phyloP scores from a whole-genome alignment of 2,797 vertebrate genomes.

The Falco novaeseelandiae region DNA sequence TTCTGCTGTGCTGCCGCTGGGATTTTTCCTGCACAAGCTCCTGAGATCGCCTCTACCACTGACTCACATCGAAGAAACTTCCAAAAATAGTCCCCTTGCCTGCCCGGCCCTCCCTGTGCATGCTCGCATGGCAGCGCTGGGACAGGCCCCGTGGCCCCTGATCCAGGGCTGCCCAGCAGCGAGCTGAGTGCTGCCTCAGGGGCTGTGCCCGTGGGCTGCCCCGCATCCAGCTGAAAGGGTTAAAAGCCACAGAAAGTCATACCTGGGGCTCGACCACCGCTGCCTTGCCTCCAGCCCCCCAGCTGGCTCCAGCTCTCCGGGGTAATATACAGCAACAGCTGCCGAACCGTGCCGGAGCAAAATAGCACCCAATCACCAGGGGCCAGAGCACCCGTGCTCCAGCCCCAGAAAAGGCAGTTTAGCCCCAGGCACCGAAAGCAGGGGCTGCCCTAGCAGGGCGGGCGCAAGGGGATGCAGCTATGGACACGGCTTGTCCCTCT shows the following conservation, averaged over 20 bases:
- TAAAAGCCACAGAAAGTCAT: not conserved
- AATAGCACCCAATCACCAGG: conserved; percentile 67
- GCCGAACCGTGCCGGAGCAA: conserved; percentile 41
- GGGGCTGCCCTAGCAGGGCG: not conserved
- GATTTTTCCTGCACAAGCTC: not conserved
- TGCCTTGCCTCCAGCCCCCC: not conserved
- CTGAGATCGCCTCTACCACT: not conserved
- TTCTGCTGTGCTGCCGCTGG: not conserved
- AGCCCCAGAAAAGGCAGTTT: not conserved
- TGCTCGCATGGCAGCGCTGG: not conserved
- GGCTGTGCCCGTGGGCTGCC: not conserved
- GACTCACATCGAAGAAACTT: conserved; percentile 54
- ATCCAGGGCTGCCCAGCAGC: rapidly evolving
- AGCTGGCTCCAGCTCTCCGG: not conserved
- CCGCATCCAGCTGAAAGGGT: not conserved
- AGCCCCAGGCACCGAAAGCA: not conserved
- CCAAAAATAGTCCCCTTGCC: conserved; percentile 56
- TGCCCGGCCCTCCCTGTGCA: not conserved
- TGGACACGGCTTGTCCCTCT: rapidly evolving
- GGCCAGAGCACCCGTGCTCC: not conserved
- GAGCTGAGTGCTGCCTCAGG: rapidly evolving
- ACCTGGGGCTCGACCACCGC: not conserved
- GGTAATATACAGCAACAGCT: conserved; percentile 70
- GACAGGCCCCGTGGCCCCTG: rapidly evolving
- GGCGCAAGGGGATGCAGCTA: not conserved